Conservation (phyloP, 92 coral and sea anemone species). For the Palythoa caribaeorum region DNA sequence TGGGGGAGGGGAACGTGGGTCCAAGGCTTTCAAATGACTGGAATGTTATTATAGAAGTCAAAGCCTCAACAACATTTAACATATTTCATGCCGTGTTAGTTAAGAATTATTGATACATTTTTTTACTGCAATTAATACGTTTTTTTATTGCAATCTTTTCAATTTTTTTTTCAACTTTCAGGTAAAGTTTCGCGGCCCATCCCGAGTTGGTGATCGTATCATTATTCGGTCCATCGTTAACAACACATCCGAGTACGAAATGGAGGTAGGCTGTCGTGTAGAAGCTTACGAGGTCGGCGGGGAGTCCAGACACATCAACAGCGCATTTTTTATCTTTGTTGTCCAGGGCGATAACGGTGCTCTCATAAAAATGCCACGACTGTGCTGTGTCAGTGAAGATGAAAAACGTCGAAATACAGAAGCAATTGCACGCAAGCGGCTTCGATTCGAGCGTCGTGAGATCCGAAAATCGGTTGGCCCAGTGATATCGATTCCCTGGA, state of each 20-base stretch:
- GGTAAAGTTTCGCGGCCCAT: slow-evolving; percentile 75
- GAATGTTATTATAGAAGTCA: too few relatives aligned
- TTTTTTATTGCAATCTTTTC: too few relatives aligned
- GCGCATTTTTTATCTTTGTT: slow-evolving; percentile 80
- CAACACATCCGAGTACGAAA: slow-evolving; percentile 65
- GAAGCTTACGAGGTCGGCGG: slow-evolving; percentile 81
- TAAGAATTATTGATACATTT: too few relatives aligned
- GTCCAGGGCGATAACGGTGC: slow-evolving; percentile 69
- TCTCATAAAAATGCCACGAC: slow-evolving; percentile 52
- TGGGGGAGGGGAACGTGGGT: too few relatives aligned
- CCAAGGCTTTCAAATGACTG: too few relatives aligned
- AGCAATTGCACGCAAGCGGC: slow-evolving; percentile 66
- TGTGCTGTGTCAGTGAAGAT: slow-evolving; percentile 55
- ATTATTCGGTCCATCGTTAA: slow-evolving; percentile 80
- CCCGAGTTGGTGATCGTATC: slow-evolving; percentile 77
- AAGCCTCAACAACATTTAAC: too few relatives aligned
- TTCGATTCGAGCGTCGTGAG: slow-evolving; percentile 66
- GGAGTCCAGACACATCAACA: slow-evolving; percentile 76
- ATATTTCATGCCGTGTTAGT: neutral
- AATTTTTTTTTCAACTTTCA: neutral
- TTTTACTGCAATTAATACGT: too few relatives aligned
- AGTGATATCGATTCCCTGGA: slow-evolving; percentile 79
- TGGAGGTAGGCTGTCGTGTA: slow-evolving; percentile 86
- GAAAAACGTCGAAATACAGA: slow-evolving; percentile 67
- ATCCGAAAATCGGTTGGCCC: slow-evolving; percentile 82